Evolutionary conservation across 2,113 vertebrate genomes (phyloP).

Genomic region (Anolis sagrei): DNA sequence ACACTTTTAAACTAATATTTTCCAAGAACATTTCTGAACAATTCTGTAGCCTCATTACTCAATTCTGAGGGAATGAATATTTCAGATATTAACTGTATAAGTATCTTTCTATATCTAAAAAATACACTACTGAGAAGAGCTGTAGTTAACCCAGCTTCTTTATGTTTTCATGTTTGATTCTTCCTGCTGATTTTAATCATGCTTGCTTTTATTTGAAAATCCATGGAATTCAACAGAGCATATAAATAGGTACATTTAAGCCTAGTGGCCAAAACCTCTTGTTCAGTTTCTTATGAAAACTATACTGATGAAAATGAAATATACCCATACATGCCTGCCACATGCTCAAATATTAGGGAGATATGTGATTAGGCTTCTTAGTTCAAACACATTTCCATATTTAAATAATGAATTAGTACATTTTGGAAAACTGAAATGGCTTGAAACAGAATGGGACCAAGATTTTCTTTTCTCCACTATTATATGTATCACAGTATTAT

Average conservation of each 20-base stretch:
- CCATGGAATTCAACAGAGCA: background rate
- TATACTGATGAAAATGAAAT: conserved; percentile 7
- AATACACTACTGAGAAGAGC: fast-evolving
- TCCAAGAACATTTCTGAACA: conserved; percentile 25
- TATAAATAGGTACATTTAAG: background rate
- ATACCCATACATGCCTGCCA: background rate
- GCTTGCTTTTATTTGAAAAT: background rate
- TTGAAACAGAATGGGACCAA: conserved; percentile 37
- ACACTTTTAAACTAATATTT: conserved; percentile 48
- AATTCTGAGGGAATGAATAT: conserved; percentile 25
- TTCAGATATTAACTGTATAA: background rate
- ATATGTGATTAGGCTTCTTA: background rate
- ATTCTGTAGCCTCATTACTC: background rate
- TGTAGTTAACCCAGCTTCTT: conserved; percentile 14
- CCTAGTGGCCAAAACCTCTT: background rate
- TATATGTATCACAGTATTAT: conserved; percentile 20
- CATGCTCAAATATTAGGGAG: conserved; percentile 8
- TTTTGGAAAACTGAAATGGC: conserved; percentile 41
- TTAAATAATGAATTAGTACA: background rate
- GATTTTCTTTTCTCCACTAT: conserved; percentile 1
- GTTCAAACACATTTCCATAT: conserved; percentile 6
- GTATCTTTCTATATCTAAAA: background rate
- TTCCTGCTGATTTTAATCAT: background rate
- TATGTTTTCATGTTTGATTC: conserved; percentile 2
- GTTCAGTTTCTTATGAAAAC: background rate